Percentiles rank a stretch among this genome's conserved stretches.
These are phyloP conservation scores for Brotula barbata DNA, from an alignment of 2,797 vertebrate genomes.

Conservation along the genomic window DNA sequence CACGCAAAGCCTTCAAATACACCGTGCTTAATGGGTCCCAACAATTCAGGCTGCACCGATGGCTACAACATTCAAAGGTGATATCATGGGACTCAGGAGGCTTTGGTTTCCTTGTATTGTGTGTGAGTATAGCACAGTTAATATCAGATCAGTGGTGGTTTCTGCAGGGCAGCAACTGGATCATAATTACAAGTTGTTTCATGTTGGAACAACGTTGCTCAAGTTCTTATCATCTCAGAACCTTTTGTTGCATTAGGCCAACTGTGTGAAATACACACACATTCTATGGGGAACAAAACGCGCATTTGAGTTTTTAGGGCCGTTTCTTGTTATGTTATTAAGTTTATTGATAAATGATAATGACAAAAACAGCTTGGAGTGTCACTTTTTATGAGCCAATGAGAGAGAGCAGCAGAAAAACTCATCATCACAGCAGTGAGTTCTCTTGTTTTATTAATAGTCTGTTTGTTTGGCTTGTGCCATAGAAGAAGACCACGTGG, in stretches of 20 bases:
- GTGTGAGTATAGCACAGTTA: conserved; percentile 49
- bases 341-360: not conserved
- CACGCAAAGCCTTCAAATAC: not conserved
- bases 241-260: not conserved
- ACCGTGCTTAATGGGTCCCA: conserved; percentile 15
- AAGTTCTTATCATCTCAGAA: conserved; percentile 23
- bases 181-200: conserved; percentile 57
- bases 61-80: conserved; percentile 36
- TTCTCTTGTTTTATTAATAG: conserved; percentile 50
- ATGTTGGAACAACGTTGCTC: conserved; percentile 43
- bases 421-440: not conserved
- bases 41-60: conserved; percentile 34
- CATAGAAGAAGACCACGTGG: conserved; percentile 55
- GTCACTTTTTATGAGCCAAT: not conserved
- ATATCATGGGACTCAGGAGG: conserved; percentile 58
- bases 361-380: not conserved
- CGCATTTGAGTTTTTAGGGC: not conserved
- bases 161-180: conserved; percentile 59
- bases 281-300: not conserved
- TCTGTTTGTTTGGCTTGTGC: conserved; percentile 31
- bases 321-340: too few species aligned
- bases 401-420: not conserved
- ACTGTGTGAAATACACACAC: not conserved
- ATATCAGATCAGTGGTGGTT: conserved; percentile 38
- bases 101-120: conserved; percentile 53